Conservation (phyloP, 2,113 vertebrate genomes). For the Eclectus roratus region DNA sequence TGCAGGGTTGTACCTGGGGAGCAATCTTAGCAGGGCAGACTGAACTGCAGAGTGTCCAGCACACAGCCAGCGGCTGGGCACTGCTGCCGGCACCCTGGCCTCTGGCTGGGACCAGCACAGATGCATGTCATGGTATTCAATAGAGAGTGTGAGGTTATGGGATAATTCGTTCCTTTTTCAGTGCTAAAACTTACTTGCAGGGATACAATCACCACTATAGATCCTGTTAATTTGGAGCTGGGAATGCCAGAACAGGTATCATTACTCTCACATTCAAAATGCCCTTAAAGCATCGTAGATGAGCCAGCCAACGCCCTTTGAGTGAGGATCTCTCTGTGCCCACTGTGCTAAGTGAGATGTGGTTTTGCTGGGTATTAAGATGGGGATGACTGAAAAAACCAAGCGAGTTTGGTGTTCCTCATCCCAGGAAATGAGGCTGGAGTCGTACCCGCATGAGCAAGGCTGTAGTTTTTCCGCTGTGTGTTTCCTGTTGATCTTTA, state of each 20-base stretch:
- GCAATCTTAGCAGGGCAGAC: not conserved
- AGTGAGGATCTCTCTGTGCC: not conserved
- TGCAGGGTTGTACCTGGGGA: not conserved
- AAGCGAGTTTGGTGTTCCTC: not conserved
- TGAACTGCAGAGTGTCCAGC: not conserved
- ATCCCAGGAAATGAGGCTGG: not conserved
- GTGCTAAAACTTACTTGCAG: not conserved
- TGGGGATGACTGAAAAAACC: not conserved
- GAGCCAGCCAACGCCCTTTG: not conserved
- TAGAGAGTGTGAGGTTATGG: not conserved
- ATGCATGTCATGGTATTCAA: rapidly evolving
- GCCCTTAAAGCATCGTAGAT: not conserved
- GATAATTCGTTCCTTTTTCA: not conserved
- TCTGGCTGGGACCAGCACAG: not conserved
- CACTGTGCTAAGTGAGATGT: not conserved
- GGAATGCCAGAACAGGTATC: not conserved
- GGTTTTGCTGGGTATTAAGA: not conserved
- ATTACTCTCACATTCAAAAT: not conserved
- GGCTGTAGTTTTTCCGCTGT: not conserved
- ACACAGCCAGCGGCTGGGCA: not conserved
- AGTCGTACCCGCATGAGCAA: rapidly evolving
- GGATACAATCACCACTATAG: rapidly evolving
- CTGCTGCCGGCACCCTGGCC: not conserved
- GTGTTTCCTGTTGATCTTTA: constrained; percentile 38
- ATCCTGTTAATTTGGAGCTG: not conserved